Percentiles rank a stretch among this genome's conserved stretches.
Conservation (phyloP, 2,797 vertebrate genomes). For the Ispidina lecontei region DNA sequence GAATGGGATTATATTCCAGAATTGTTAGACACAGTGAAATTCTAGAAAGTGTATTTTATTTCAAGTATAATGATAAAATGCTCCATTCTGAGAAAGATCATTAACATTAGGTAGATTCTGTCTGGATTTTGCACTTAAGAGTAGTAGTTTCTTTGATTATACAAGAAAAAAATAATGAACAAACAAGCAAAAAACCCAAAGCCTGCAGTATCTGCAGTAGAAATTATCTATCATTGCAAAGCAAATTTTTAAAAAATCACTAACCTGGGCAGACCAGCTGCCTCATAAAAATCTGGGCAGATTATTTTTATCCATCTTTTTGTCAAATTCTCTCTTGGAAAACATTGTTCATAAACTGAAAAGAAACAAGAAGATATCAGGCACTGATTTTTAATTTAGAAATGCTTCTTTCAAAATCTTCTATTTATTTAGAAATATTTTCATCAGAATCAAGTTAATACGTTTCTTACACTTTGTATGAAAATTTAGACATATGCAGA, state of each 20-base stretch:
- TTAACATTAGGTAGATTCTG: background rate
- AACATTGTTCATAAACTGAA: slow-evolving; percentile 62
- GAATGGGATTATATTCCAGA: background rate
- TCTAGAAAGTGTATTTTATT: background rate
- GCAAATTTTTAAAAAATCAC: background rate
- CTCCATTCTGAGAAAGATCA: background rate
- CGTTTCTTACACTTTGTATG: background rate
- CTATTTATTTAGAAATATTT: background rate
- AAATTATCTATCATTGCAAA: background rate
- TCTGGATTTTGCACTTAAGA: background rate
- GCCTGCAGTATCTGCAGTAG: background rate
- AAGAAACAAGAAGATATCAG: background rate
- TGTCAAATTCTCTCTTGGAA: slow-evolving; percentile 28
- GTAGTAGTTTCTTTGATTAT: background rate
- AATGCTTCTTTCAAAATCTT: background rate
- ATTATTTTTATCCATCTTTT: slow-evolving; percentile 47
- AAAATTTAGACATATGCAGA: background rate
- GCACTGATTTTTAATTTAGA: background rate
- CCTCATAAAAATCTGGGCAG: slow-evolving; percentile 53
- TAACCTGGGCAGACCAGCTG: background rate
- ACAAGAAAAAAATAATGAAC: background rate
- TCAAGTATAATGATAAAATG: background rate
- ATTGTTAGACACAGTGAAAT: background rate
- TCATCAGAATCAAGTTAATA: background rate
- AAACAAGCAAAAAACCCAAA: background rate